Base-by-base conservation (phyloP, 2,113 vertebrate species). In the Pomatorhinus ruficollis region DNA sequence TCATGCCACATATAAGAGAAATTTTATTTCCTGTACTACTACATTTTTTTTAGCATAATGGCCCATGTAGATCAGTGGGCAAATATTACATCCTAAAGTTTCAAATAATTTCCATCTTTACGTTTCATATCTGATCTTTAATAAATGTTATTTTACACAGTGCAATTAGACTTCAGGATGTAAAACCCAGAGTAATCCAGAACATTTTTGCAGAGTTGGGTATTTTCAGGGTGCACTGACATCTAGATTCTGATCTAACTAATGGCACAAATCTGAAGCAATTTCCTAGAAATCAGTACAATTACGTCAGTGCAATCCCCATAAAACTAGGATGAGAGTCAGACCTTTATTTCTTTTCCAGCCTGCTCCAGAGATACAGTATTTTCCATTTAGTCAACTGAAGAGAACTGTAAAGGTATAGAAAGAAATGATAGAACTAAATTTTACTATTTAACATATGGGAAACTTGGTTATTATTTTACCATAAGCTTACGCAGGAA, bases 331-430 rank as follows among this genome's bases (percentile, higher is more conserved):
- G 76, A 94, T 87, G 87, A 86, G 92, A 92, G 49, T 90, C 64
- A 96, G 63, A 63, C 56, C 64, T 88, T 93, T 96, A 95, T 97
- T 95, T 96, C 90, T 96, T 97, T 97, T 95, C 95, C 93, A 90
- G 83, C 31, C 87, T 93, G 59, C 89, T 80, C 59, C 82, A 87
- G 80, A 96, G 71, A 93, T 91, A 83, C 0, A 78, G 76, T 66
- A 90, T 95, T 98, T 97, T 97, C 93, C 95, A 94, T 47, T 91
- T 45, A 90, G 68, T 81, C 84, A 90, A 63, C 90, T 72, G 71
- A 97, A 97, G 91, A 79, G 45, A 77, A 92, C 68, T 89, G 33
- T 85, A 81, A 95, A 91, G 93, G 85, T 75, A 89, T 49, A 75
- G 83, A 84, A 92, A 96, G 77, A 96, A 91, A 96, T 96, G 88